These are phyloP conservation scores for Cottoperca gobio DNA, from an alignment of 2,797 vertebrate species.

Conservation along the genomic window DNA sequence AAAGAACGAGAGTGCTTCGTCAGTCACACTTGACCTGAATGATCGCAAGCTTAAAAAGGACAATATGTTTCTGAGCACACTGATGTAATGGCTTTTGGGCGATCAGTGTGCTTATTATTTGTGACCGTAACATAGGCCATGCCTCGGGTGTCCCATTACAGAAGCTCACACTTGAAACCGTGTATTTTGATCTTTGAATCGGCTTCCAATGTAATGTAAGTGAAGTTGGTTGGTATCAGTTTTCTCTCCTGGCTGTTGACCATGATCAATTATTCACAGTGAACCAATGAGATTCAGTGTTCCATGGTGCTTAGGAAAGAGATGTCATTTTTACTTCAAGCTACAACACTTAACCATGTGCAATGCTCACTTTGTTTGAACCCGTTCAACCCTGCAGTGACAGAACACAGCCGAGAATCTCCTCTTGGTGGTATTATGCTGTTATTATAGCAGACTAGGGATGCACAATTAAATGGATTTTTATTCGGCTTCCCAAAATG, in stretches of 20 bases:
- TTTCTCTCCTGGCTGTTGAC: conserved; percentile 48
- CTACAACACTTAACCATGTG: conserved; percentile 22
- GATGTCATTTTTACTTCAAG: conserved; percentile 46
- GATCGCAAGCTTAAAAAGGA: not conserved
- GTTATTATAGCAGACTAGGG: not conserved
- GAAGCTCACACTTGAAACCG: conserved; percentile 48
- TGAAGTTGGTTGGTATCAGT: conserved; percentile 56
- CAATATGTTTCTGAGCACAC: not conserved
- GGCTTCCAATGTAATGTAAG: conserved; percentile 60
- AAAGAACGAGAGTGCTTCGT: not conserved
- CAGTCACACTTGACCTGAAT: not conserved
- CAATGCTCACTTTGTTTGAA: conserved; percentile 17
- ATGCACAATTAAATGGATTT: no score
- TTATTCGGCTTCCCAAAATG: no score
- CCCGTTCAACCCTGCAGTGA: conserved; percentile 3
- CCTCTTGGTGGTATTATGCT: conserved; percentile 6
- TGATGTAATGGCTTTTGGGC: not conserved
- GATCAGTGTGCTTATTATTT: conserved; percentile 19
- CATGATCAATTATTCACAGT: conserved; percentile 76
- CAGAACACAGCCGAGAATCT: not conserved
- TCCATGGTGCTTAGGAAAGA: conserved; percentile 29
- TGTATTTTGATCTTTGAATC: conserved; percentile 66
- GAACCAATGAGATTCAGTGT: conserved; percentile 49
- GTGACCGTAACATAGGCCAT: conserved; percentile 51
- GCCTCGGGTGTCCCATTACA: conserved; percentile 47